A percentile compares a stretch with the other conserved stretches of the same genome.
Conservation (phyloP, 2,113 vertebrate species). For the Pica pica region DNA sequence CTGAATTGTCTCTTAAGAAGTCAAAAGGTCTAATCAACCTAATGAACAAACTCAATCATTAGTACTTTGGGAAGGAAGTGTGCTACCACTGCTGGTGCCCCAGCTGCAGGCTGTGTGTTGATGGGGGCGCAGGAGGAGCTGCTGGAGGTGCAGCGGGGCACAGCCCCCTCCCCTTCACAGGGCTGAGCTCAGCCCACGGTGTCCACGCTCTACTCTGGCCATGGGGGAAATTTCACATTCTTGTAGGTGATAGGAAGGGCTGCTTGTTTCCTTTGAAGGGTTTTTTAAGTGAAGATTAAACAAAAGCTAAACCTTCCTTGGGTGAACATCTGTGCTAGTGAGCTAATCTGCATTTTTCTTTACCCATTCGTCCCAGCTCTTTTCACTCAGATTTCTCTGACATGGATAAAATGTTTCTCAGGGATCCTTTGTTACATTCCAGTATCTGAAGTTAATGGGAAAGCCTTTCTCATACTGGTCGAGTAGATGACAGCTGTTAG, state of each 20-base stretch:
- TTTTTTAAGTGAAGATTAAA: not conserved
- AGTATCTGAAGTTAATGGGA: not conserved
- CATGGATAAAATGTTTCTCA: not conserved
- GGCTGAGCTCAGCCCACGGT: not conserved
- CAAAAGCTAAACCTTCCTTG: not conserved
- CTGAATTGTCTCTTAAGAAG: slow-evolving; percentile 49
- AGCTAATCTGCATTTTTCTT: not conserved
- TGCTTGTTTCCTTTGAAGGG: not conserved
- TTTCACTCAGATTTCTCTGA: not conserved
- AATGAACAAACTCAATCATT: slow-evolving; percentile 54
- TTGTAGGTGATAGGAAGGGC: not conserved
- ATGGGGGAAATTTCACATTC: fast-evolving
- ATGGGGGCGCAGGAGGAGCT: not conserved
- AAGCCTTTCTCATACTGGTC: not conserved
- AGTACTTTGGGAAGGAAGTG: slow-evolving; percentile 12
- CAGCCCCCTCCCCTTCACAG: not conserved
- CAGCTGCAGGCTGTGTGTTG: not conserved
- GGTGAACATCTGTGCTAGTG: not conserved
- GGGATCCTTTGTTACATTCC: not conserved
- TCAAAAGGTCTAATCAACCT: slow-evolving; percentile 63
- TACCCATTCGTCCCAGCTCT: not conserved
- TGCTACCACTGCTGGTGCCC: not conserved
- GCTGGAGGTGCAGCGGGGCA: not conserved
- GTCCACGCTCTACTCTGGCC: not conserved
- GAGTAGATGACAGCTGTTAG: not conserved